Conservation (phyloP, 92 coral and sea anemone genomes). For the Porites lobata region DNA sequence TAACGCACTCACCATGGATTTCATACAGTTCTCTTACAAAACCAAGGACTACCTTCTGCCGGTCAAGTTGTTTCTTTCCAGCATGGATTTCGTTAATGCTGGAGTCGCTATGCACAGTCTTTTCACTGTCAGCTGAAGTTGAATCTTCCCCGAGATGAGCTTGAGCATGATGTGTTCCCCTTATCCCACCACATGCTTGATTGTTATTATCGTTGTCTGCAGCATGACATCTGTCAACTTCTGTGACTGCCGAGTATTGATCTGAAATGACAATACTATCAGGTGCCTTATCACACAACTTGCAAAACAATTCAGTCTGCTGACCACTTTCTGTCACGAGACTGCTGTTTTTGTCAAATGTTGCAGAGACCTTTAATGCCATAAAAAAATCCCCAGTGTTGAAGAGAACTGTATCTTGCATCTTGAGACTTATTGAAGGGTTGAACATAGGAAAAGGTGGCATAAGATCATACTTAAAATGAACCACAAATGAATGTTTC, state of each 20-base stretch:
- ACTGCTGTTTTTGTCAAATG: background rate
- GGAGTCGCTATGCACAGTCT: background rate
- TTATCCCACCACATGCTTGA: background rate
- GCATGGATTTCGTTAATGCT: background rate
- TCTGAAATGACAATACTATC: background rate
- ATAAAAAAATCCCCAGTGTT: constrained; percentile 87
- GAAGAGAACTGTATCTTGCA: constrained; percentile 75
- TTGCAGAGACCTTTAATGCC: constrained; percentile 66
- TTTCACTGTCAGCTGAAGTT: background rate
- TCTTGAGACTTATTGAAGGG: constrained; percentile 76
- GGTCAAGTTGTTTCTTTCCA: background rate
- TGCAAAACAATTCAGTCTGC: background rate
- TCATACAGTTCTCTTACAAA: constrained; percentile 14
- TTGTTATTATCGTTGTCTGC: background rate
- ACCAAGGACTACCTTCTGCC: constrained; percentile 15
- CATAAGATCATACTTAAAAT: constrained; percentile 81
- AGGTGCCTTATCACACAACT: background rate
- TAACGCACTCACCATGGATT: background rate
- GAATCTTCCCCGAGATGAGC: background rate
- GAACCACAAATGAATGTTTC: constrained; percentile 77
- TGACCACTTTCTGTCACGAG: background rate
- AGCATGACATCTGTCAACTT: background rate
- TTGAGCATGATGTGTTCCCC: background rate
- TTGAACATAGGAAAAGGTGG: constrained; percentile 89
- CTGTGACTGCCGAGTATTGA: background rate